Percentiles rank a stretch among this genome's conserved stretches.
Conservation (phyloP, 1,140 invertebrate species). For the Capitella teleta region DNA sequence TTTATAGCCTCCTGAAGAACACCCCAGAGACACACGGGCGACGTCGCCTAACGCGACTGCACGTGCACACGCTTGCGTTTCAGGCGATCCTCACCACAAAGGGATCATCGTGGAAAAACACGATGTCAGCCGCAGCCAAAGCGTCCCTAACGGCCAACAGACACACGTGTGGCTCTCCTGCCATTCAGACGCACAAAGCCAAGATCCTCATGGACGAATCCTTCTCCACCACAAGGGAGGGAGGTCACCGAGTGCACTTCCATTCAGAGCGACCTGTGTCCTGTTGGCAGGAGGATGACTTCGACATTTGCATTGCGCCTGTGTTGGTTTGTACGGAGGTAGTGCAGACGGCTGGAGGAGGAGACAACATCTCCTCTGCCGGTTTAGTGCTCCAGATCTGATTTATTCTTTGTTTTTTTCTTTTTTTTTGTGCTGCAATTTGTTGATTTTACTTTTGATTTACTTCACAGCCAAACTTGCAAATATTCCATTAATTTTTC, state of each 20-base stretch:
- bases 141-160: slow-evolving; percentile 72
- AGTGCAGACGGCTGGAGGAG: slow-evolving; percentile 70
- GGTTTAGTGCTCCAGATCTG: slow-evolving; percentile 63
- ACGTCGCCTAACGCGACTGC: slow-evolving; percentile 60
- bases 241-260: slow-evolving; percentile 14
- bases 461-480: too few species aligned
- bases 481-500: too few species aligned
- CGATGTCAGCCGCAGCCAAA: slow-evolving; percentile 67
- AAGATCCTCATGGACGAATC: slow-evolving; percentile 71
- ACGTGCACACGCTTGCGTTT: slow-evolving; percentile 76
- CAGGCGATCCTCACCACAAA: slow-evolving; percentile 68
- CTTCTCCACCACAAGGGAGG: slow-evolving; percentile 54
- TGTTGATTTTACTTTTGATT: too few species aligned
- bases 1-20: slow-evolving; percentile 47
- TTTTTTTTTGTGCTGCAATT: too few species aligned
- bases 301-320: slow-evolving; percentile 70
- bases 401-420: too few species aligned
- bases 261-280: slow-evolving; percentile 53
- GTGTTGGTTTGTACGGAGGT: slow-evolving; percentile 73
- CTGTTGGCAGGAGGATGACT: slow-evolving; percentile 65
- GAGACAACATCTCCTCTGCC: slow-evolving; percentile 78
- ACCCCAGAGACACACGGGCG: slow-evolving; percentile 7
- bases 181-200: slow-evolving; percentile 58
- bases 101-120: slow-evolving; percentile 59
- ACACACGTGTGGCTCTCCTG: slow-evolving; percentile 66